Base-by-base conservation (phyloP, 2,888 invertebrate genomes). In the Cryptops parisi region DNA sequence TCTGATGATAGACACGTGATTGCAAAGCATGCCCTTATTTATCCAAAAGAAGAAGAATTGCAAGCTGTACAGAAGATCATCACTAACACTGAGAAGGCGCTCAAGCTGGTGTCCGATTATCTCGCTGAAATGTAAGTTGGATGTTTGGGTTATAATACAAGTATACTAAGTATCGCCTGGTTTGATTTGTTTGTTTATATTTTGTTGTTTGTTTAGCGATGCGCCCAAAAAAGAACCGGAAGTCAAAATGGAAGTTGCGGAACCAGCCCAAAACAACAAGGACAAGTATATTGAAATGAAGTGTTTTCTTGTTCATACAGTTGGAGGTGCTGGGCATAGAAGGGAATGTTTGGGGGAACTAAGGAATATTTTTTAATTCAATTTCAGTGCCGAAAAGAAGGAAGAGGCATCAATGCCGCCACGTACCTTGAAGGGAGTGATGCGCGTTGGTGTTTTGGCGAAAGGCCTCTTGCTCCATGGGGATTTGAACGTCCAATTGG, bases 1-100 rank as follows among this genome's bases (percentile, higher is more conserved):
- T 82, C 83, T 19, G 96, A 97, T 72, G 97, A 97, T 72, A 81
- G 91, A 3, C 94, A 96, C 73, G 89, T 96, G 54, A 80, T 90
- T 68, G 83, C 87, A 49, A 85, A 88, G 63, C 96, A 97, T 70
- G 82, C 86, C 0, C 84, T 84, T 58, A 90, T 98, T 62, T 94
- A 93, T 74, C 96, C 96, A 1, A 80, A 82, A 64, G 93, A 93
- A 70, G 81, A 80, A 62, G 89, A 94, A 73, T 72, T 89, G 58
- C 82, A 84, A 68, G 68, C 68, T 53, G 88, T 96, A 55, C 94
- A 96, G 70, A 83, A 85, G 63, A 84, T 87, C 60, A 93, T 96
- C 15, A 84, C 86, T 2, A 85, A 89, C 66, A 87, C 90, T 19
- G 97, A 98, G 72, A 82, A 85, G 58, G 89, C 93, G 27, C 76